Evolutionary conservation across 2,113 vertebrate genomes (phyloP), one percentile per base, ranked within the genome.

Genomic region (Acanthisitta chloris): DNA sequence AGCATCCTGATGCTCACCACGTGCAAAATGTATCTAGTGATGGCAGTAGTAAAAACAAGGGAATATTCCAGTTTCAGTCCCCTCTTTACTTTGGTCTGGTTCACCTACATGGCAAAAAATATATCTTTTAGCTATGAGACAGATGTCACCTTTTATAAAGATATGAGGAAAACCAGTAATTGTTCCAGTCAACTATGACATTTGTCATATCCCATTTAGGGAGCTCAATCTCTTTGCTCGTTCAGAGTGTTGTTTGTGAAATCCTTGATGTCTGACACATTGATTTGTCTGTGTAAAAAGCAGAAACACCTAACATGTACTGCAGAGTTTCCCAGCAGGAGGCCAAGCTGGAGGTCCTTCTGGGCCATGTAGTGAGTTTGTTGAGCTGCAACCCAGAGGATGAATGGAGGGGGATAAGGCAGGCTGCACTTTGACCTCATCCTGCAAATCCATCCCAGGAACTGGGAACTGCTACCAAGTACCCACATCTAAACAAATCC

Each of bases 181-280:
- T 95, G 69, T 91, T 86, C 58, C 51, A 81, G 90, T 86, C 94
- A 88, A 43, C 1, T 6, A 38, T 94, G 92, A 81, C 90, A 81
- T 95, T 94, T 94, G 79, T 96, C 85, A 78, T 78, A 65, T 74
- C 64, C 51, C 23, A 3, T 82, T 95, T 90, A 94, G 85, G 93
- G 92, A 93, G 86, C 74, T 90, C 87, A 25, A 40, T 86, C 88
- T 74, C 93, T 94, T 91, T 49, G 14, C 64, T 43, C 2, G 55
- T 83, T 96, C 76, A 58, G 10, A 71, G 67, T 67, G 85, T 26
- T 96, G 90, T 70, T 88, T 94, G 82, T 90, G 79, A 88, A 81
- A 67, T 45, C 67, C 81, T 94, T 69, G 42, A 77, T 90, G 92
- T 43, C 76, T 94, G 93, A 78, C 71, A 86, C 85, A 70, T 78